phyloP scores from a whole-genome alignment of 2,797 vertebrate species.

The Chelmon rostratus region DNA sequence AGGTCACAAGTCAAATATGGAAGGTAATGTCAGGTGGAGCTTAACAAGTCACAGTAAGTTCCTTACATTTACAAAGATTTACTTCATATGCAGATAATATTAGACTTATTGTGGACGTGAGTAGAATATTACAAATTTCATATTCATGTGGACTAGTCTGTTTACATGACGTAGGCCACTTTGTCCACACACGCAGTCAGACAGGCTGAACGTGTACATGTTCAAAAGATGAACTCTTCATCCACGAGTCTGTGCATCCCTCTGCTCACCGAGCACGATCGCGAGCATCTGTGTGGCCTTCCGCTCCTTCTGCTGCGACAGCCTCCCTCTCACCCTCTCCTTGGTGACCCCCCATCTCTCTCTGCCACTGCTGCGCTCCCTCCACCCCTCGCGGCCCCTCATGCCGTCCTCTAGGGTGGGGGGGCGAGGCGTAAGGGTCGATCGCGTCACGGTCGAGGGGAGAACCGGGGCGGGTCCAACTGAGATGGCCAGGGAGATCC shows the following conservation, averaged over 20 bases:
- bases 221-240: conserved; percentile 4
- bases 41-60: not conserved
- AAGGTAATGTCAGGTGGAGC: not conserved
- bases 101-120: not conserved
- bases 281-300: conserved; percentile 88
- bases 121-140: not conserved
- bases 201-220: not conserved
- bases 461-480: conserved; percentile 74
- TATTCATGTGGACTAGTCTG: not conserved
- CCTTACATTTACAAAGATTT: not conserved
- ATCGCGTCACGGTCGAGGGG: conserved; percentile 62
- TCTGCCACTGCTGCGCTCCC: conserved; percentile 69
- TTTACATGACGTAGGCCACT: not conserved
- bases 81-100: not conserved
- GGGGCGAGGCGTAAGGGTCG: conserved; percentile 71
- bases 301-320: conserved; percentile 88
- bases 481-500: conserved; percentile 80
- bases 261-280: conserved; percentile 84
- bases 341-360: conserved; percentile 77
- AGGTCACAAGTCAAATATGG: too few species aligned
- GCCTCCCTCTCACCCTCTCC: conserved; percentile 81
- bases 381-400: conserved; percentile 78
- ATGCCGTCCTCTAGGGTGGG: conserved; percentile 76
- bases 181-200: not conserved
- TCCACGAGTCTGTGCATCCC: conserved; percentile 4